phyloP scores from a whole-genome alignment of 2,113 vertebrate genomes.

The Smithornis capensis region DNA sequence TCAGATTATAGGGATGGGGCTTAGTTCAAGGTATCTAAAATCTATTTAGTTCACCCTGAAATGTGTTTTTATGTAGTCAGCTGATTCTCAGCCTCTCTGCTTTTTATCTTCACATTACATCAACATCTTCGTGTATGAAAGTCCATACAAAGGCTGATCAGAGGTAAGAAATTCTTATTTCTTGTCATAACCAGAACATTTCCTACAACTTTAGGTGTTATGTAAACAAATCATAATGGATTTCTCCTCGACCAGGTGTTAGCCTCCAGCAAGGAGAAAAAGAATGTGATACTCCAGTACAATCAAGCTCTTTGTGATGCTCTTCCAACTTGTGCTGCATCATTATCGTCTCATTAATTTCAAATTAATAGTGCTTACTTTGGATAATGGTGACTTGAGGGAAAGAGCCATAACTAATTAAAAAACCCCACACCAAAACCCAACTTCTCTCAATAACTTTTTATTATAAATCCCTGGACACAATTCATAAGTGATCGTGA shows the following conservation, averaged over 20 bases:
- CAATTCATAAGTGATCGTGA: neutral
- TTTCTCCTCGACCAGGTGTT: neutral
- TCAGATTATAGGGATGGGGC: neutral
- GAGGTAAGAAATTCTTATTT: neutral
- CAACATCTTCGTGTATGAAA: neutral
- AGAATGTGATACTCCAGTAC: neutral
- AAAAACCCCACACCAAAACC: rapidly evolving
- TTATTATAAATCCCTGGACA: neutral
- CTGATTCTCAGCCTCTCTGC: neutral
- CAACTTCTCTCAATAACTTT: neutral
- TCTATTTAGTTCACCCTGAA: neutral
- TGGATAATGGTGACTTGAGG: neutral
- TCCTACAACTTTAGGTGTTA: neutral
- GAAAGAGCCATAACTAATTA: neutral
- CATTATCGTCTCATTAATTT: neutral
- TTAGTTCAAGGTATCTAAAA: neutral
- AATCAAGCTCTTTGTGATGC: neutral
- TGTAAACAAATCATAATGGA: neutral
- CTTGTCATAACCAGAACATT: neutral
- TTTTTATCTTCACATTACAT: neutral
- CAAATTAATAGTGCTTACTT: neutral
- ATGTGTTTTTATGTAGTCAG: neutral
- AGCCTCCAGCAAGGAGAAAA: neutral
- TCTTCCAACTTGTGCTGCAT: neutral
- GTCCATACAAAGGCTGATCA: neutral